Evolutionary conservation across 2,888 invertebrate genomes (phyloP).

Genomic region (Serripes groenlandicus): DNA sequence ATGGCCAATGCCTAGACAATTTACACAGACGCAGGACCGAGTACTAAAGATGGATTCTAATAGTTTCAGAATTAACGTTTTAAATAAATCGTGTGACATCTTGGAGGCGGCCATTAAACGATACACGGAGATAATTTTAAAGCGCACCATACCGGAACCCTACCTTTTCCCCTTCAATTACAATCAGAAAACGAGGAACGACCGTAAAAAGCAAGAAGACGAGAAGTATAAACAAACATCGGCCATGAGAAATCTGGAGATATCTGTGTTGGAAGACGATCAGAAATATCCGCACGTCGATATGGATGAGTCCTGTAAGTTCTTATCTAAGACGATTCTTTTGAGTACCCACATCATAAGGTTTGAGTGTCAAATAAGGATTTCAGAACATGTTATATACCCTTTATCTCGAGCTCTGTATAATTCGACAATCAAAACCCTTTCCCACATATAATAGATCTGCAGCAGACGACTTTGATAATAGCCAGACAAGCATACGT

Average conservation of each 20-base stretch:
- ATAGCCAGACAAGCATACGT: no score
- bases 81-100: slow-evolving; percentile 88
- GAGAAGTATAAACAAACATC: slow-evolving; percentile 34
- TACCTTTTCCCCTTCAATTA: slow-evolving; percentile 63
- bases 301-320: slow-evolving; percentile 77
- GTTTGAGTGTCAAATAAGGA: no score
- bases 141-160: slow-evolving; percentile 58
- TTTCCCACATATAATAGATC: no score
- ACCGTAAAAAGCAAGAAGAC: slow-evolving; percentile 17
- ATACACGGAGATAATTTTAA: slow-evolving; percentile 87
- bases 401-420: no score
- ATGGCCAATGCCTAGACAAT: slow-evolving; percentile 56
- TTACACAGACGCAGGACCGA: background rate
- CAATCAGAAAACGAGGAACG: slow-evolving; percentile 27
- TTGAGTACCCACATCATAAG: no score
- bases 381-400: no score
- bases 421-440: no score
- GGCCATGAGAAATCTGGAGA: slow-evolving; percentile 34
- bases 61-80: slow-evolving; percentile 55
- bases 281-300: slow-evolving; percentile 60
- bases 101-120: slow-evolving; percentile 88
- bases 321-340: no score
- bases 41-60: slow-evolving; percentile 38
- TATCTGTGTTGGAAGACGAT: slow-evolving; percentile 32
- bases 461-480: no score